Conservation (phyloP, 2,888 invertebrate species). For the Habrosyne pyritoides region DNA sequence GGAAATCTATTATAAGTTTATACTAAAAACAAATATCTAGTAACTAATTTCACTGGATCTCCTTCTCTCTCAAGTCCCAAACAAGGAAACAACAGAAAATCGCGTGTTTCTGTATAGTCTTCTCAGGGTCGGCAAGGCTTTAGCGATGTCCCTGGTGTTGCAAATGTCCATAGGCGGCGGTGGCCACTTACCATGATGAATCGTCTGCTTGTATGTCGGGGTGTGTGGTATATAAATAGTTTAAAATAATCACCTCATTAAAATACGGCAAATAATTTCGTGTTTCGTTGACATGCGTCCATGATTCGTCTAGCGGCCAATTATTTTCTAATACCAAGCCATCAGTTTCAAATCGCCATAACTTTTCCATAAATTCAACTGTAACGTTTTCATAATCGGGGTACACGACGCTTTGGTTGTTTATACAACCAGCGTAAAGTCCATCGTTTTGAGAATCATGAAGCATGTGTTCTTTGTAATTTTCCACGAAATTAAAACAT, state of each 20-base stretch:
- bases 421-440: conserved; percentile 51
- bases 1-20: too few relatives aligned
- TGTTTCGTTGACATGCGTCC: conserved; percentile 58
- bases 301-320: conserved; percentile 78
- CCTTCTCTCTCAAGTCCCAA: too few relatives aligned
- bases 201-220: too few relatives aligned
- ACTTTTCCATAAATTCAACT: conserved; percentile 43
- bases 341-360: conserved; percentile 60
- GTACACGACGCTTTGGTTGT: conserved; percentile 50
- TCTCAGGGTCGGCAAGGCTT: too few relatives aligned
- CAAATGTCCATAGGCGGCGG: too few relatives aligned
- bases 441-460: conserved; percentile 32
- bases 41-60: too few relatives aligned
- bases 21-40: too few relatives aligned
- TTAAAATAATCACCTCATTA: conserved; percentile 63
- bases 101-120: too few relatives aligned
- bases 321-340: conserved; percentile 80
- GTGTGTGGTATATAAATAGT: too few relatives aligned
- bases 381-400: conserved; percentile 52
- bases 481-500: conserved; percentile 33
- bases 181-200: too few relatives aligned
- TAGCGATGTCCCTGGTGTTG: too few relatives aligned
- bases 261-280: conserved; percentile 74
- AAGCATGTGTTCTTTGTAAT: conserved; percentile 44
- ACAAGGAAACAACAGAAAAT: too few relatives aligned